Evolutionary conservation across 2,797 vertebrate species (phyloP).

Genomic region (Pangasius krempfi): DNA sequence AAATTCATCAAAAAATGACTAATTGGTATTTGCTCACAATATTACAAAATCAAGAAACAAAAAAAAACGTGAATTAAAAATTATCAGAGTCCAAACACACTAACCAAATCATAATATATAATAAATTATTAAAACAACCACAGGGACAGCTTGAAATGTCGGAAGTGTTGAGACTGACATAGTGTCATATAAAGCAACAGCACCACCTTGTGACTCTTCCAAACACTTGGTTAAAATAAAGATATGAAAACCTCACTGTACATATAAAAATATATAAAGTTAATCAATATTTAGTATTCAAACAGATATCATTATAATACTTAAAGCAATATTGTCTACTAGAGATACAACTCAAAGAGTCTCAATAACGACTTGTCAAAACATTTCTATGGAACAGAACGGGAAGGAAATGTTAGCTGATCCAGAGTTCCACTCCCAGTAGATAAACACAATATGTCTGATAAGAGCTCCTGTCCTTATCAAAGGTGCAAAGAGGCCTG

Average conservation of each 20-base stretch:
- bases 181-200: neutral
- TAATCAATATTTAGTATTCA: neutral
- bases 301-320: neutral
- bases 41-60: neutral
- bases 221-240: neutral
- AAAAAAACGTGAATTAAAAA: neutral
- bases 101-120: neutral
- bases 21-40: neutral
- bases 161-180: neutral
- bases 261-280: neutral
- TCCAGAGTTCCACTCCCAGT: neutral
- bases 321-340: neutral
- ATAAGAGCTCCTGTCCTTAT: constrained; percentile 1
- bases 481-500: neutral
- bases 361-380: neutral
- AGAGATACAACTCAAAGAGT: neutral
- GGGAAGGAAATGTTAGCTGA: neutral
- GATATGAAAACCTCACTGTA: neutral
- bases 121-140: neutral
- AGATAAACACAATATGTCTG: neutral
- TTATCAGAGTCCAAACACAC: neutral
- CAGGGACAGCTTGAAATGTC: neutral
- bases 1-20: neutral
- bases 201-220: constrained; percentile 18
- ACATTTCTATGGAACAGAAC: neutral